Evolutionary conservation across 2,113 vertebrate species (phyloP), one percentile per base, ranked within the genome.

Genomic region (Nerophis lumbriciformis): DNA sequence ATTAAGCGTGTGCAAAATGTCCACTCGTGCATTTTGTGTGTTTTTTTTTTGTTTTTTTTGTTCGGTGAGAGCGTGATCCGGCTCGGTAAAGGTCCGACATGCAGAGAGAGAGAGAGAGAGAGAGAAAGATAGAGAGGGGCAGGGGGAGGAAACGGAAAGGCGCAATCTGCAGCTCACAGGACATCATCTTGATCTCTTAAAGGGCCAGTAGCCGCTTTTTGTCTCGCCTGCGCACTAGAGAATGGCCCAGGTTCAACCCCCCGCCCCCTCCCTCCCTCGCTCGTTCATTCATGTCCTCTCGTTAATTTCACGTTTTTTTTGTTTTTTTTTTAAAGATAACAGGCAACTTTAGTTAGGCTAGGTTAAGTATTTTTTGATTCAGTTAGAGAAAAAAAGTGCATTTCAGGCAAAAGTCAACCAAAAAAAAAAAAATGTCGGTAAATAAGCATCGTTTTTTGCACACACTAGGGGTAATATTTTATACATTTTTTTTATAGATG

Each of bases 161-260:
- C 66, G 78, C 79, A 83, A 66, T 66, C 76, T 81, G 84, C 84
- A 83, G 78, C 85, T 83, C 35, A 71, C 36, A 84, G 83, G 85
- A 81, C 85, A 84, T 85, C 85, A 85, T 89, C 80, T 85, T 85
- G 78, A 73, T 70, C 68, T 86, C 84, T 86, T 85, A 83, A 88
- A 87, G 84, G 78, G 80, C 80, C 82, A 84, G 81, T 66, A 61
- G 63, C 75, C 69, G 0, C 54, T 28, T 11, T 61, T 61, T 44
- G 28, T 8, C 4, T 2, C 9, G 9, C 36, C 7, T n/a, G 5
- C 51, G 21, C 51, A 10, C 21, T 13, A 0, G 12, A 45, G 42
- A 11, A 45, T 45, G 42, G 28, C 5, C 42, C 42, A 45, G 42
- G 42, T 45, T 9, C 42, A 45, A 28, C 21, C 1, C 49, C 10